Evolutionary conservation across 2,888 invertebrate genomes (phyloP).

Genomic region (Tridacna gigas): DNA sequence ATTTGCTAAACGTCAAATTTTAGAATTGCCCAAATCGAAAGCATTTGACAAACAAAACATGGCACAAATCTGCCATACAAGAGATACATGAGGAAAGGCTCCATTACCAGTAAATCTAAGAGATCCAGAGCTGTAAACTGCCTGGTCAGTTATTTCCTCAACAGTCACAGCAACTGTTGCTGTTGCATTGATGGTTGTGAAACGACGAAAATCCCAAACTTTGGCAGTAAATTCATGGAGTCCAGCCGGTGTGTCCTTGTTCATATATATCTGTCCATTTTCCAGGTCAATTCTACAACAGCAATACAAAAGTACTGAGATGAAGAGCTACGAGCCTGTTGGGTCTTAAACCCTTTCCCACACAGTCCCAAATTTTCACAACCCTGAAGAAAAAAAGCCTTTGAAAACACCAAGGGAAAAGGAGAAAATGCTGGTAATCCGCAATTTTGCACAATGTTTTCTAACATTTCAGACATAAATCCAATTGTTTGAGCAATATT

Average conservation of each 20-base stretch:
- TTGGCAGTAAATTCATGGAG: slow-evolving; percentile 90
- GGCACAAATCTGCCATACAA: background rate
- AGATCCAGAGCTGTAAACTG: slow-evolving; percentile 97
- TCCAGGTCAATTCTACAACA: slow-evolving; percentile 91
- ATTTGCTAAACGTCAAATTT: no score
- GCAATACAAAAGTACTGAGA: no score
- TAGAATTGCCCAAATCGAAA: no score
- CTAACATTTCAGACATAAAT: no score
- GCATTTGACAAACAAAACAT: no score
- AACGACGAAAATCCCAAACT: slow-evolving; percentile 91
- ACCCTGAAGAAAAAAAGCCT: background rate
- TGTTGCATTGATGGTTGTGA: slow-evolving; percentile 91
- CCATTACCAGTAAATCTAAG: slow-evolving; percentile 89
- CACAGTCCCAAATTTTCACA: background rate
- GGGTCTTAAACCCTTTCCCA: background rate
- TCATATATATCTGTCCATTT: slow-evolving; percentile 98
- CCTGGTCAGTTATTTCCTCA: slow-evolving; percentile 97
- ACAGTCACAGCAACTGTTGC: slow-evolving; percentile 98
- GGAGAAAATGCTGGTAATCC: background rate
- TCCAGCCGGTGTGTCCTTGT: slow-evolving; percentile 95
- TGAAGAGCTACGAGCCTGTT: background rate
- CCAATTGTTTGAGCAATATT: no score
- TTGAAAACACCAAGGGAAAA: background rate
- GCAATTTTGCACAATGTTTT: no score
- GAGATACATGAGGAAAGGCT: background rate